These are phyloP conservation scores for Drosophila subobscura DNA, from an alignment of 1,140 invertebrate species.

Conservation along the genomic window DNA sequence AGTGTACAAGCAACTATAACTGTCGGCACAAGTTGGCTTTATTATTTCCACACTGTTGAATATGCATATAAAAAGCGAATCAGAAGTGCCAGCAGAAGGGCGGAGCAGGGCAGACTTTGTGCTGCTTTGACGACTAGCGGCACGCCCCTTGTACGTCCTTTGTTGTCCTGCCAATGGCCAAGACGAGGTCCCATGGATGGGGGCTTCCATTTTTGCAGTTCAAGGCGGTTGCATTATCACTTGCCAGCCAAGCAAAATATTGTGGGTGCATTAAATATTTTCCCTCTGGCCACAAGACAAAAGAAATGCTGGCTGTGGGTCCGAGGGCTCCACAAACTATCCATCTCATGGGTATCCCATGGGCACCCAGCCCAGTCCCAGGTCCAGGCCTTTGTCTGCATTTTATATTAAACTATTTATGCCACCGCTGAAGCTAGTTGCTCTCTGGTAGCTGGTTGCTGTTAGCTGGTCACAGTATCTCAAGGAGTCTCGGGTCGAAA, in stretches of 20 bases:
- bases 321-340: conserved; percentile 39
- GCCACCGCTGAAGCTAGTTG: conserved; percentile 21
- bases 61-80: conserved; percentile 62
- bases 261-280: conserved; percentile 77
- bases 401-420: conserved; percentile 77
- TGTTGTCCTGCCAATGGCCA: conserved; percentile 35
- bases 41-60: conserved; percentile 82
- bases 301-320: conserved; percentile 39
- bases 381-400: conserved; percentile 65
- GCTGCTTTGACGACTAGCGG: conserved; percentile 62
- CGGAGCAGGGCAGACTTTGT: conserved; percentile 22
- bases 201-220: neutral
- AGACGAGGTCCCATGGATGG: conserved; percentile 4
- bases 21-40: conserved; percentile 77
- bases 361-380: conserved; percentile 13
- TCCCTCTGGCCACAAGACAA: conserved; percentile 46
- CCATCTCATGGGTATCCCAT: conserved; percentile 3
- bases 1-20: conserved; percentile 69
- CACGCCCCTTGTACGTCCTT: conserved; percentile 34
- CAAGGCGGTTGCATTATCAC: conserved; percentile 67
- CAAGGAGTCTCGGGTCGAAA: conserved; percentile 41
- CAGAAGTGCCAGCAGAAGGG: neutral
- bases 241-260: conserved; percentile 60
- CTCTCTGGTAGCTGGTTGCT: conserved; percentile 4
- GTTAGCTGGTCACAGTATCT: conserved; percentile 31